These are phyloP conservation scores for Dendropsophus ebraccatus DNA, from an alignment of 2,113 vertebrate species.

Conservation along the genomic window DNA sequence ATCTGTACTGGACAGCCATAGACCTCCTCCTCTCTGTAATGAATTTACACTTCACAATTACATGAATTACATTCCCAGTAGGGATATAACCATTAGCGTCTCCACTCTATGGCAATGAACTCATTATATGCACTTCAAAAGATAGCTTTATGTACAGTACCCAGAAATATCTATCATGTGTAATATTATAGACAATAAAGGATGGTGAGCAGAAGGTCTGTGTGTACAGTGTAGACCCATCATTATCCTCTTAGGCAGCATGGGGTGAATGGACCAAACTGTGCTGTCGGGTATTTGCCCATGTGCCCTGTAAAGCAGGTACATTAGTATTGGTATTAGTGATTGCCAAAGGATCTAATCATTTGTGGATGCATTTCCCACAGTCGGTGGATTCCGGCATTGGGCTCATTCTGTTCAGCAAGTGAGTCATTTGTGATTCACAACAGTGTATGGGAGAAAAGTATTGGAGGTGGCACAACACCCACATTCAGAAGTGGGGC, in stretches of 20 bases:
- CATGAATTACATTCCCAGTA: conserved; percentile 3
- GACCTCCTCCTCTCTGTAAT: conserved; percentile 6
- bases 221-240: no score
- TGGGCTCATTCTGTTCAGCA: no score
- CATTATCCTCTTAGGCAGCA: background rate
- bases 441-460: background rate
- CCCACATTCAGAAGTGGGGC: background rate
- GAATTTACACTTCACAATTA: background rate
- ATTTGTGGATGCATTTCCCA: background rate
- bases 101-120: background rate
- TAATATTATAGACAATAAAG: background rate
- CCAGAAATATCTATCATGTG: background rate
- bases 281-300: background rate
- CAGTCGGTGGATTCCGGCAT: background rate
- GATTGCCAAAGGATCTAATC: background rate
- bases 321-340: background rate
- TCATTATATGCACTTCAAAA: background rate
- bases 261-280: background rate
- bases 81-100: background rate
- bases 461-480: background rate
- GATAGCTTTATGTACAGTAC: background rate
- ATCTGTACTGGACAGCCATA: background rate
- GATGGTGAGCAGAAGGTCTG: background rate
- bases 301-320: background rate
- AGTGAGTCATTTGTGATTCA: background rate